phyloP scores from a whole-genome alignment of 2,113 vertebrate genomes.

The Pygoscelis adeliae region DNA sequence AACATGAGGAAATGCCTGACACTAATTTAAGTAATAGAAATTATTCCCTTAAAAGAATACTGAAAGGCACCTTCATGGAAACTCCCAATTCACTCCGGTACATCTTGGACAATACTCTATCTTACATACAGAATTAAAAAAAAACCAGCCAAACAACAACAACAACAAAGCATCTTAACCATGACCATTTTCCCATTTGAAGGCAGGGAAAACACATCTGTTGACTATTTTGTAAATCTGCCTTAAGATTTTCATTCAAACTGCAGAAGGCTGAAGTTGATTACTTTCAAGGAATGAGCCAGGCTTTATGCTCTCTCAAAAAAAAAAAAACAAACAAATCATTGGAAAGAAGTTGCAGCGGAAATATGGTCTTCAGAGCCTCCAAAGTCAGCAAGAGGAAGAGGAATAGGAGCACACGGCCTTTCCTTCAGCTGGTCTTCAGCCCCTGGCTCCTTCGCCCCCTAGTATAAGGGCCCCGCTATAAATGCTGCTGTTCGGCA shows the following conservation, averaged over 20 bases:
- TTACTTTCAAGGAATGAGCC: neutral
- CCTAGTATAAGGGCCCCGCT: fast-evolving
- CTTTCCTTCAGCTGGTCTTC: neutral
- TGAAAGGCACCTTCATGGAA: neutral
- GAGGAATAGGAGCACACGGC: neutral
- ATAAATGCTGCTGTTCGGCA: fast-evolving
- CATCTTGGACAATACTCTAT: neutral
- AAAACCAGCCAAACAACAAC: too few relatives aligned
- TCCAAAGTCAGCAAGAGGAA: neutral
- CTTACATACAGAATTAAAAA: neutral
- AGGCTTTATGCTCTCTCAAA: neutral
- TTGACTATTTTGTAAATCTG: slow-evolving; percentile 7
- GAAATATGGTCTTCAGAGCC: neutral
- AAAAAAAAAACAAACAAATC: neutral
- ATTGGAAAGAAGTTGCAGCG: neutral
- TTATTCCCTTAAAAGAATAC: neutral
- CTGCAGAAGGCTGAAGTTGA: neutral
- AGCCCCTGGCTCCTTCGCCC: neutral
- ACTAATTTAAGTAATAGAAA: neutral
- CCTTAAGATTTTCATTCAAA: neutral
- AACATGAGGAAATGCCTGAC: neutral
- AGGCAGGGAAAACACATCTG: neutral
- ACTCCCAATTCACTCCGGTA: neutral
- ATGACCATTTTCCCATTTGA: neutral
- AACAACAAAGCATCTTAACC: neutral